These are phyloP conservation scores for Acanthococcus lagerstroemiae DNA, from an alignment of 2,888 invertebrate genomes.

Conservation along the genomic window DNA sequence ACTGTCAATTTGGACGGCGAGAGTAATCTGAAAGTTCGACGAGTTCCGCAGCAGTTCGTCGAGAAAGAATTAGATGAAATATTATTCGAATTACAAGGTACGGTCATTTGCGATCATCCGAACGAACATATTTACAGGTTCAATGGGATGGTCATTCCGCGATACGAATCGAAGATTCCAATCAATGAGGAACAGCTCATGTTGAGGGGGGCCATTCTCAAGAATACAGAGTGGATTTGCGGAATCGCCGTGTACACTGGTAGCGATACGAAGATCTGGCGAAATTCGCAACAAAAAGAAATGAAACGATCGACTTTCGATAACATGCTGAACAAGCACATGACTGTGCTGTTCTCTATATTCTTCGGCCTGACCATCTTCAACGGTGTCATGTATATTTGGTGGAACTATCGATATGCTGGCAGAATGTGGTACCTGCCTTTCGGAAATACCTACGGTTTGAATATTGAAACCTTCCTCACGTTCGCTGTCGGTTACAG, in stretches of 20 bases:
- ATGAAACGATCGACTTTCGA: neutral
- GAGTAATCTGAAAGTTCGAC: slow-evolving; percentile 26
- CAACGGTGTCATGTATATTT: neutral
- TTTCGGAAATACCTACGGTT: neutral
- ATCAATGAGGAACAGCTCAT: slow-evolving; percentile 23
- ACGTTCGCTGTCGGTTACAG: slow-evolving; percentile 16
- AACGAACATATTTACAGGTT: slow-evolving; percentile 27
- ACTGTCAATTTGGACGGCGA: slow-evolving; percentile 29
- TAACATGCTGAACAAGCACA: slow-evolving; percentile 6
- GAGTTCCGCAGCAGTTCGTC: neutral
- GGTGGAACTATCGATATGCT: neutral
- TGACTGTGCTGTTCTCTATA: slow-evolving; percentile 9
- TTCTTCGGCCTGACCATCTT: neutral
- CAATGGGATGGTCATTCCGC: slow-evolving; percentile 16
- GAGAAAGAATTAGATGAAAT: neutral
- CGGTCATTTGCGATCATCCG: slow-evolving; percentile 30
- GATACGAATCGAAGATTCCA: neutral
- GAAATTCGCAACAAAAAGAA: neutral
- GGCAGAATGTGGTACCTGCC: neutral
- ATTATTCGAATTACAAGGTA: slow-evolving; percentile 4
- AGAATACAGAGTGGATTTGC: slow-evolving; percentile 30
- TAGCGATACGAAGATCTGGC: slow-evolving; percentile 29
- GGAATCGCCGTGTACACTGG: slow-evolving; percentile 31
- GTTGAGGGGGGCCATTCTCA: slow-evolving; percentile 20
- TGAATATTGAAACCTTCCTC: neutral